Evolutionary conservation across 2,797 vertebrate species (phyloP).

Genomic region (Mormyrus hasselquistii): DNA sequence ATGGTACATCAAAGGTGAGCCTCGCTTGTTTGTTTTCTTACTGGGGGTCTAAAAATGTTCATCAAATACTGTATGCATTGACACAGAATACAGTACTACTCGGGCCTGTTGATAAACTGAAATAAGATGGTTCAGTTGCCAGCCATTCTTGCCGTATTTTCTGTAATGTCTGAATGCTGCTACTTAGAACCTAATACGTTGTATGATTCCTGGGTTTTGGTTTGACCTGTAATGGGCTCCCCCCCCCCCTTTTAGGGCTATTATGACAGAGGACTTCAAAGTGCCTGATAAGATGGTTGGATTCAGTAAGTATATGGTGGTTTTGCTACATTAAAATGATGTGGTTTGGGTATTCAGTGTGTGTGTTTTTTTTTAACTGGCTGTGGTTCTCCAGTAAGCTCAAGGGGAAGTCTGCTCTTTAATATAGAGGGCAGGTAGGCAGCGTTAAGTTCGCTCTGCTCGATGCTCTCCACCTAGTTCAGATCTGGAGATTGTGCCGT

Average conservation of each 20-base stretch:
- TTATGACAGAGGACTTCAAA: conserved; percentile 98
- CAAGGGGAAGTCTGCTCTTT: background rate
- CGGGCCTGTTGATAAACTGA: background rate
- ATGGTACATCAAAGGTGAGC: conserved; percentile 99
- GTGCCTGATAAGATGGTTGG: conserved; percentile 99
- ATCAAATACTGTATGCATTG: background rate
- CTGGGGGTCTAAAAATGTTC: background rate
- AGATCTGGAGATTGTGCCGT: background rate
- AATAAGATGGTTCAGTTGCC: background rate
- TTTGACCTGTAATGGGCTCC: background rate
- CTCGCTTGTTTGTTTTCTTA: background rate
- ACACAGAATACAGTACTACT: background rate
- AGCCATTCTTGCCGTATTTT: background rate
- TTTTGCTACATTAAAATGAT: background rate
- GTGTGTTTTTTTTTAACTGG: background rate
- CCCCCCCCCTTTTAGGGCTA: conserved; percentile 66
- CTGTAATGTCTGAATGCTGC: background rate
- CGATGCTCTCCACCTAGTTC: background rate
- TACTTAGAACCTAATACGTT: too few species aligned
- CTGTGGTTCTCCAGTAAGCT: background rate
- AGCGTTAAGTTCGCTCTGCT: background rate
- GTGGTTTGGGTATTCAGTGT: background rate
- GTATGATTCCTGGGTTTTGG: background rate
- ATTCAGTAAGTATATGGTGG: conserved; percentile 84
- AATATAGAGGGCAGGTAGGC: background rate